Evolutionary conservation across 1,140 invertebrate genomes (phyloP).

Genomic region (Drosophila ercepeae): DNA sequence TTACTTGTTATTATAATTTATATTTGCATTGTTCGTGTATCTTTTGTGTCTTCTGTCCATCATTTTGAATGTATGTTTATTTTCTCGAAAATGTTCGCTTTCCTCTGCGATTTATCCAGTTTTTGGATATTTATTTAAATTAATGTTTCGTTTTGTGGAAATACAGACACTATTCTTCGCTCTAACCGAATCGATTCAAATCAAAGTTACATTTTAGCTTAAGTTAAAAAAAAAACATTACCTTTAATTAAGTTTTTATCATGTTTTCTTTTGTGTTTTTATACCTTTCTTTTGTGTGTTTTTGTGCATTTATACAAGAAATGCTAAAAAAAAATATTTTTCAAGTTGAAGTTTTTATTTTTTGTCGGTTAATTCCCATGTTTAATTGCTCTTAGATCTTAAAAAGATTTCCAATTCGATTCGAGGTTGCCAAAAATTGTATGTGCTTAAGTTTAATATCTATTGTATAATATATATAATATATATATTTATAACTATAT

Average conservation of each 20-base stretch:
- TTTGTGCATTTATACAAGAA: conserved; percentile 49
- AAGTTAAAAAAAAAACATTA: conserved; percentile 46
- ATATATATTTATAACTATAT: conserved; percentile 4
- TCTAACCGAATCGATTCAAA: conserved; percentile 6
- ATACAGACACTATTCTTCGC: conserved; percentile 1
- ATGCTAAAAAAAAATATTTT: conserved; percentile 46
- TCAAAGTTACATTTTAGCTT: conserved; percentile 29
- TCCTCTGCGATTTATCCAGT: conserved; percentile 15
- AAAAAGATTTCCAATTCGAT: conserved; percentile 22
- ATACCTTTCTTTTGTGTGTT: conserved; percentile 9
- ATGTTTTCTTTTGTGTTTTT: conserved; percentile 3
- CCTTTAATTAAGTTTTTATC: conserved; percentile 19
- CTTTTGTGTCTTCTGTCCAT: conserved; percentile 11
- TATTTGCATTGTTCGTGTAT: conserved; percentile 49
- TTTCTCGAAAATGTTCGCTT: not conserved
- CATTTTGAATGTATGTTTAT: conserved; percentile 6
- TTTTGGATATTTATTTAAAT: not conserved
- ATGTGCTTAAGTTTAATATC: conserved; percentile 42
- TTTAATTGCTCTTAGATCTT: conserved; percentile 27
- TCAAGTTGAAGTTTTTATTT: not conserved
- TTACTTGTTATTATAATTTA: conserved; percentile 70
- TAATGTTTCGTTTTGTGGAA: conserved; percentile 2
- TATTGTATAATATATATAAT: conserved; percentile 34
- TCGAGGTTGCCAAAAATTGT: conserved; percentile 31
- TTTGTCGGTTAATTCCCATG: conserved; percentile 11